Base-by-base conservation (phyloP, 2,888 invertebrate species). In the Prionchulus punctatus region DNA sequence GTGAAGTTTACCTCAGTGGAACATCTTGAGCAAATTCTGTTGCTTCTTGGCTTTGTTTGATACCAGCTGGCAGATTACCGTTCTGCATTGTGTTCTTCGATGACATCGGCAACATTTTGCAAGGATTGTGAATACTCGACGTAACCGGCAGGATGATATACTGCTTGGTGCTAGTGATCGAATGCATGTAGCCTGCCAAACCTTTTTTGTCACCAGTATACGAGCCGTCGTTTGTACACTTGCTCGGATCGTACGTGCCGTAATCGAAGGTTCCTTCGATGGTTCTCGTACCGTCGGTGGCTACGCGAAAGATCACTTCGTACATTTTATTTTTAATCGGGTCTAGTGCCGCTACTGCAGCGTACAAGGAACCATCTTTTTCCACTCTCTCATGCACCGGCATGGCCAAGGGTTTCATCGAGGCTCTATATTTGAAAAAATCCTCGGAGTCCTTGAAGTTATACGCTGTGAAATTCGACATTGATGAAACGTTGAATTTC, bases 311-410 rank as follows among this genome's bases (percentile, higher is more conserved):
- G 49, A 70, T 63, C 27, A 67, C 66, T 66, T 68, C 55, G 56
- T 64, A 66, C 43, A 68, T 66, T 53, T 66, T 7, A 18, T 18
- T 36, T 36, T 7, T 18, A 36, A 18, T 62, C 47, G 66, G 66
- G 62, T 69, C 68, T 66, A 69, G 66, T 2, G 69, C 68, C 12
- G 65, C 64, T 58, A 67, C 67, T 0, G 66, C 63, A 43, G 68
- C 67, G 69, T 69, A 68, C 49, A 68, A 62, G 12, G 12, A 28
- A 18, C 51, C 55, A 7, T 7, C 18, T 4, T 54, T 21, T 3
- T 54, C 42, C 4, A 12, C 15, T 23, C 66, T 59, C 54, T 68
- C 67, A 54, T 68, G 68, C 55, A 69, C 67, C 7, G 68, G 66
- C 69, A 68, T 68, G 7, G 65, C 64, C 50, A 68, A 68, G 15